phyloP scores from a whole-genome alignment of 2,797 vertebrate genomes.

The Mormyrus proboscirostris region DNA sequence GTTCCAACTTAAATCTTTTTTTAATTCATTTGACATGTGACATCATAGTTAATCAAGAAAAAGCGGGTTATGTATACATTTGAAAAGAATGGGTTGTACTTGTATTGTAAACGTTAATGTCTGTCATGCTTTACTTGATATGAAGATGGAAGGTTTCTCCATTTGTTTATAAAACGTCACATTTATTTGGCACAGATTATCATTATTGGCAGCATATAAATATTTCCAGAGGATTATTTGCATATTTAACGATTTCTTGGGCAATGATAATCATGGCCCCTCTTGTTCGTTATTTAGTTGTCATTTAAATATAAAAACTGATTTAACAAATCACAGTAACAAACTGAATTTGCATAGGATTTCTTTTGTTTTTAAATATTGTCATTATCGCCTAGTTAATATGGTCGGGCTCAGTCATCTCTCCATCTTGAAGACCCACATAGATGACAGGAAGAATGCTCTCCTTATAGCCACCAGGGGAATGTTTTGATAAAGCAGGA shows the following conservation, averaged over 20 bases:
- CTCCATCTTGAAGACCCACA: not conserved
- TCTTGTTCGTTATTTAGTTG: not conserved
- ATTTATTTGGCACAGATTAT: not conserved
- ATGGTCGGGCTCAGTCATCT: not conserved
- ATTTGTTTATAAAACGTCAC: not conserved
- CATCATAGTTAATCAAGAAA: not conserved
- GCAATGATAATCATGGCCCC: not conserved
- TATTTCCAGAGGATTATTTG: not conserved
- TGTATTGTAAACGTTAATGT: not conserved
- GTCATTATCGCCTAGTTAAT: not conserved
- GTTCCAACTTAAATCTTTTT: not conserved
- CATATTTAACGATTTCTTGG: not conserved
- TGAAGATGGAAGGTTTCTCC: not conserved
- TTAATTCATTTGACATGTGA: not conserved
- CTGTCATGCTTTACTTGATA: not conserved
- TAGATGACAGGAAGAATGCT: not conserved
- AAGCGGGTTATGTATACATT: not conserved
- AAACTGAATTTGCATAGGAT: not conserved
- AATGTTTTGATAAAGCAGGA: not conserved
- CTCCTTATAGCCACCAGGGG: not conserved
- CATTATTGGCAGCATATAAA: not conserved
- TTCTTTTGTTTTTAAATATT: not conserved
- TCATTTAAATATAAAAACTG: not conserved
- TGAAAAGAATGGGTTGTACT: not conserved
- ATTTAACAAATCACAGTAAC: not conserved